Conservation (phyloP, 2,888 invertebrate genomes). For the Dolichomitus sp. region DNA sequence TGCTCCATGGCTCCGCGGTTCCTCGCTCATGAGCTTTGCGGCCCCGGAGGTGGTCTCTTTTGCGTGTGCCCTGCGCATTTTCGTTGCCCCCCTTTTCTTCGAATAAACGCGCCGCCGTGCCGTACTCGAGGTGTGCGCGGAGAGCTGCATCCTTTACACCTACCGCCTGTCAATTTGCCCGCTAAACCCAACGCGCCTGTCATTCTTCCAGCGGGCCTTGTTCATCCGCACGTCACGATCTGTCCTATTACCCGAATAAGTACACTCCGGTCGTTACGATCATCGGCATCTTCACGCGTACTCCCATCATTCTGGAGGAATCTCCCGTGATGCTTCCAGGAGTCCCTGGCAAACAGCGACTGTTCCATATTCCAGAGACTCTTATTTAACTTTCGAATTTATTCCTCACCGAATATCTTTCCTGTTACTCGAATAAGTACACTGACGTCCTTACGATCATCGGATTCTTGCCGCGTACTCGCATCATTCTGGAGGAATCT, state of each 20-base stretch:
- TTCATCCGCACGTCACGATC: neutral
- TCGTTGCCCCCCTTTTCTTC: conserved; percentile 79
- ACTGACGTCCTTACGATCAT: neutral
- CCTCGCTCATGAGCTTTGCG: conserved; percentile 79
- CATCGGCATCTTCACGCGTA: too few species aligned
- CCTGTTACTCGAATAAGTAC: too few species aligned
- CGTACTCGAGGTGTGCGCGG: conserved; percentile 64
- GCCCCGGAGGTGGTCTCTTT: conserved; percentile 77
- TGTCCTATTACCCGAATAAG: neutral
- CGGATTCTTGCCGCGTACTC: neutral
- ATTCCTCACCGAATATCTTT: too few species aligned
- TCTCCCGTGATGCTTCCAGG: too few species aligned
- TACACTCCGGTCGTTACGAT: too few species aligned
- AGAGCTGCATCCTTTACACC: conserved; percentile 29
- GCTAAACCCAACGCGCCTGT: conserved; percentile 45
- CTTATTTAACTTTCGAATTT: too few species aligned
- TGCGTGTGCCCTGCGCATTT: conserved; percentile 83
- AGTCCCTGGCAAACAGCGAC: neutral
- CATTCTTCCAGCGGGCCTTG: conserved; percentile 3
- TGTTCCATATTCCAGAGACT: too few species aligned
- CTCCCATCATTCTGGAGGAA: too few species aligned
- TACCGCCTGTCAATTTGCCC: conserved; percentile 38
- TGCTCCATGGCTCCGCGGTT: conserved; percentile 90
- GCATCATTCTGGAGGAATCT: neutral
- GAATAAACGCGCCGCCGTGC: conserved; percentile 79